phyloP scores from a whole-genome alignment of 1,140 invertebrate genomes.

The Colletes latitarsis region DNA sequence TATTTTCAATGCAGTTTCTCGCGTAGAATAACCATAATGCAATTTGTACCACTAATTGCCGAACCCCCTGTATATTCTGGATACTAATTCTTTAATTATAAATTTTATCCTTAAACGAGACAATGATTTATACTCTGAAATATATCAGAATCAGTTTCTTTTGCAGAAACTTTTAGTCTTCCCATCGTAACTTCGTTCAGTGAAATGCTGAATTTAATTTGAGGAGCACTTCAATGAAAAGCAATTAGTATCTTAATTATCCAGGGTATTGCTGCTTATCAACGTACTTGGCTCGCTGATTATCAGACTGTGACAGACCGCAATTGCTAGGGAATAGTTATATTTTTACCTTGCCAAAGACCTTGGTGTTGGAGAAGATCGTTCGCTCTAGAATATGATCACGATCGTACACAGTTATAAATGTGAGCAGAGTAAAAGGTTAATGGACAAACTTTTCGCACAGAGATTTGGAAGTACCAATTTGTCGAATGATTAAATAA shows the following conservation, averaged over 20 bases:
- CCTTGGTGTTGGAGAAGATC: slow-evolving; percentile 23
- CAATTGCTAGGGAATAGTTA: neutral
- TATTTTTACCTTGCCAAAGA: slow-evolving; percentile 9
- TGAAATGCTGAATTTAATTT: neutral
- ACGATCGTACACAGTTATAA: neutral
- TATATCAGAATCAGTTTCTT: no score
- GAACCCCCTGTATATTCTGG: no score
- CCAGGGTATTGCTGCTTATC: neutral
- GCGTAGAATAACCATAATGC: no score
- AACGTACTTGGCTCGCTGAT: neutral
- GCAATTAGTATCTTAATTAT: slow-evolving; percentile 5
- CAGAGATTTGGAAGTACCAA: neutral
- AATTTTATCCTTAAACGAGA: neutral
- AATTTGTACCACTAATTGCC: no score
- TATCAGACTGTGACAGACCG: slow-evolving; percentile 54
- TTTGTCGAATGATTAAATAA: neutral
- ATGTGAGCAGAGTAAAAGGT: neutral
- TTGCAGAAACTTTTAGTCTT: no score
- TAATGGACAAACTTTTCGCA: neutral
- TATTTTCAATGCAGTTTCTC: no score
- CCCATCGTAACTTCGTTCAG: neutral
- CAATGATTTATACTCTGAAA: neutral
- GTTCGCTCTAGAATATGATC: neutral
- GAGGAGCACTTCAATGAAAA: neutral
- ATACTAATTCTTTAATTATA: no score